Evolutionary conservation across 2,888 invertebrate genomes (phyloP).

Genomic region (Rhodophaea formosa): DNA sequence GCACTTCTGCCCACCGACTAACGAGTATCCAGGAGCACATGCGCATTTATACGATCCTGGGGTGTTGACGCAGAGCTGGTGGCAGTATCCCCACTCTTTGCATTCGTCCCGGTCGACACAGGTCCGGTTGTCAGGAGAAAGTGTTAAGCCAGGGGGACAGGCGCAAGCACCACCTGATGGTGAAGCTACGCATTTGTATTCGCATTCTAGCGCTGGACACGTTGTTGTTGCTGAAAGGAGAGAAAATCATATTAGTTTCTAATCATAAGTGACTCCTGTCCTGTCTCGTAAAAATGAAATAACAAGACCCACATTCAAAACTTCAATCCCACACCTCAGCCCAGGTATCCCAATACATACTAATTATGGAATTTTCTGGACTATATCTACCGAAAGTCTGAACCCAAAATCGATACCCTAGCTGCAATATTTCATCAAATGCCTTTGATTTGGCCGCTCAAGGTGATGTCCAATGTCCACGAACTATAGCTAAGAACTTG

Average conservation of each 20-base stretch:
- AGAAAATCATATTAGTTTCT: background rate
- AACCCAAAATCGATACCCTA: too few relatives aligned
- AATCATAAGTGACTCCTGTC: too few relatives aligned
- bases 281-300: too few relatives aligned
- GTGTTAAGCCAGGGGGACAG: conserved; percentile 91
- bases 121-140: conserved; percentile 91
- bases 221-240: conserved; percentile 85
- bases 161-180: conserved; percentile 94
- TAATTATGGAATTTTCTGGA: too few relatives aligned
- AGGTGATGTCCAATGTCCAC: too few relatives aligned
- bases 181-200: conserved; percentile 95
- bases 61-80: conserved; percentile 95
- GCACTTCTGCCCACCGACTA: conserved; percentile 83
- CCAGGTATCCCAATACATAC: too few relatives aligned
- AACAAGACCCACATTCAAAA: too few relatives aligned
- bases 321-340: too few relatives aligned
- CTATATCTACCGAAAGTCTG: too few relatives aligned
- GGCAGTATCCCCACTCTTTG: conserved; percentile 95
- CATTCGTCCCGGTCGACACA: conserved; percentile 97
- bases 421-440: too few relatives aligned
- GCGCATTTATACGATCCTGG: conserved; percentile 92
- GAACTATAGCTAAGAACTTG: too few relatives aligned
- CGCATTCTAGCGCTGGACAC: conserved; percentile 93
- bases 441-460: too few relatives aligned
- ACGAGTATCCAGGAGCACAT: conserved; percentile 89